phyloP scores from a whole-genome alignment of 2,797 vertebrate genomes.

The Catamblyrhynchus diadema region DNA sequence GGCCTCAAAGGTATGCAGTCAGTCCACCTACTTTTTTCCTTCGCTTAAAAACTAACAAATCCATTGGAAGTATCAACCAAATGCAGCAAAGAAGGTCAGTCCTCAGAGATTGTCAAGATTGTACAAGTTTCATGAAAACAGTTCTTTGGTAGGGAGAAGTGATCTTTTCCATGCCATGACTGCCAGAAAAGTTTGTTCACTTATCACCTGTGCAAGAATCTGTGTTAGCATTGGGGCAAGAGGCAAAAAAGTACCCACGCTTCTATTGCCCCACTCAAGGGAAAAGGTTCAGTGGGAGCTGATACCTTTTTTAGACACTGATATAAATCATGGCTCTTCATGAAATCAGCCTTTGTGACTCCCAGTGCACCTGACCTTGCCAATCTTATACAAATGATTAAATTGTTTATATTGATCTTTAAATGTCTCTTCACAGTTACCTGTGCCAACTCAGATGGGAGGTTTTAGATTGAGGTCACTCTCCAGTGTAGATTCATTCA shows the following conservation, averaged over 20 bases:
- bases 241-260: rapidly evolving
- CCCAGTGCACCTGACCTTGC: neutral
- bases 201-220: neutral
- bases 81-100: neutral
- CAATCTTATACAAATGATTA: neutral
- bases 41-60: neutral
- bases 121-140: neutral
- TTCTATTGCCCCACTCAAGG: neutral
- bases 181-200: neutral
- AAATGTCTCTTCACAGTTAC: neutral
- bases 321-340: neutral
- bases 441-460: neutral
- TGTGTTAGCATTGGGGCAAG: neutral
- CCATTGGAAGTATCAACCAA: neutral
- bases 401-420: neutral
- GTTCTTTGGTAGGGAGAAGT: neutral
- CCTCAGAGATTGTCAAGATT: neutral
- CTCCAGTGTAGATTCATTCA: neutral
- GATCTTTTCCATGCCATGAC: neutral
- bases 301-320: neutral
- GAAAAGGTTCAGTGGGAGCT: neutral
- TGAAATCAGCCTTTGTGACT: neutral
- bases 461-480: neutral
- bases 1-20: neutral
- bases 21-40: neutral